Evolutionary conservation across 2,113 vertebrate genomes (phyloP), one percentile per base, ranked within the genome.

Genomic region (Spilogale gracilis): DNA sequence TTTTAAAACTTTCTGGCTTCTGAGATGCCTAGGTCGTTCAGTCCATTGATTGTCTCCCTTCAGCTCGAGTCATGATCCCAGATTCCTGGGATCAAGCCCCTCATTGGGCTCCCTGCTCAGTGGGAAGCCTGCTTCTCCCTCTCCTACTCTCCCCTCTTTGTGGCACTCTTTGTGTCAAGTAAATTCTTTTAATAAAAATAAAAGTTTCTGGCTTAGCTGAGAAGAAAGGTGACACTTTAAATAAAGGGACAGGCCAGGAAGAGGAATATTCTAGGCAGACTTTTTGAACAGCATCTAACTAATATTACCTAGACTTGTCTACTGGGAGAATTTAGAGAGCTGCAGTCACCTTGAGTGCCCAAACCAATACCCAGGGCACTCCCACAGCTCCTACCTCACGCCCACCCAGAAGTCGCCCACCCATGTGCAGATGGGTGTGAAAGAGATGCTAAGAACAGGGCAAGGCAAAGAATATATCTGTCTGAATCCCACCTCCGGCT

Each of bases 1-100:
- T 93, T 97, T 97, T 90, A 86, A 76, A 54, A 90, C 73, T 54
- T 80, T 96, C 18, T 89, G 63, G 81, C 25, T 92, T 71, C 60
- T 30, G 11, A 27, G 61, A 27, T 27, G 13, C 11, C 25, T 63
- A 27, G 25, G 11, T 30, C 25, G 61, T 27, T 63, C 61, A 63
- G 27, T 63, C 2, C 5, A 9, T 30, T 63, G 11, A 27, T 63
- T 10, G 4, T 63, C 61, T 63, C 25, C 61, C 61, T 63, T 63
- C 61, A 63, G 27, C 11, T 63, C 61, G 27, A 25, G 61, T 25
- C 61, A 63, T 63, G 61, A 63, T 63, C 61, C 61, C 25, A 13
- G 61, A 11, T 25, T 63, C 61, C 25, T 63, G 61, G 61, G 27
- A 27, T 63, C 11, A 27, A 63, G 61, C 25, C 61, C 61, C 25